These are phyloP conservation scores for Ciconia stormi DNA, from an alignment of 2,113 vertebrate species.

Conservation along the genomic window DNA sequence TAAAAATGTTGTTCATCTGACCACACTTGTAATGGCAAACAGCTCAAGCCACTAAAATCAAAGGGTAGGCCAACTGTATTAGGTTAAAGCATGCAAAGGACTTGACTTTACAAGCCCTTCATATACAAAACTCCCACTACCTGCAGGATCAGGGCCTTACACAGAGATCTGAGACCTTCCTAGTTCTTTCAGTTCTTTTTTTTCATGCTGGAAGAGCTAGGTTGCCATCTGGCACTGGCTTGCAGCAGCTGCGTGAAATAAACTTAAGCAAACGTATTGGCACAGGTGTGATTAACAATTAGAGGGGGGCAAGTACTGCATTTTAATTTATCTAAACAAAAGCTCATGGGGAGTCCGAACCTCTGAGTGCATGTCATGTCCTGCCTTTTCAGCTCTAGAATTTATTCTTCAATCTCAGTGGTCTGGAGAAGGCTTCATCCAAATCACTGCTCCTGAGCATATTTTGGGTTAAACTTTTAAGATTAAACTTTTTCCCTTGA, in stretches of 20 bases:
- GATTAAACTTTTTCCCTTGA: background rate
- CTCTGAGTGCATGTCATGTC: background rate
- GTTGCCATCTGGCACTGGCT: constrained; percentile 13
- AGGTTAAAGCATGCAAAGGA: background rate
- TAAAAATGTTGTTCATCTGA: background rate
- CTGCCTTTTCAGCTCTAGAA: background rate
- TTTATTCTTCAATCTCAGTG: background rate
- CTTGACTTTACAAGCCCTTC: background rate
- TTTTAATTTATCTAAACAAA: background rate
- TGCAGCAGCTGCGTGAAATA: constrained; percentile 14
- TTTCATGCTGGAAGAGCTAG: background rate
- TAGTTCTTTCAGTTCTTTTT: background rate
- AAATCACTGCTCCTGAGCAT: background rate
- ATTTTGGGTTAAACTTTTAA: background rate
- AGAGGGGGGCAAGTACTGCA: background rate
- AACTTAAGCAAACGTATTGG: background rate
- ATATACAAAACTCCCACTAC: background rate
- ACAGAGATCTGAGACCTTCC: background rate
- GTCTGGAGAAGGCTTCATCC: background rate
- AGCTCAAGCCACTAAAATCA: constrained; percentile 2
- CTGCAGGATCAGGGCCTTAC: background rate
- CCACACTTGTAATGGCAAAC: background rate
- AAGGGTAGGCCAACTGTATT: background rate
- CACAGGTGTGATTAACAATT: background rate
- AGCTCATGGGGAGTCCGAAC: rapidly evolving